Base-by-base conservation (phyloP, 2,113 vertebrate species). In the Callorhinus ursinus region DNA sequence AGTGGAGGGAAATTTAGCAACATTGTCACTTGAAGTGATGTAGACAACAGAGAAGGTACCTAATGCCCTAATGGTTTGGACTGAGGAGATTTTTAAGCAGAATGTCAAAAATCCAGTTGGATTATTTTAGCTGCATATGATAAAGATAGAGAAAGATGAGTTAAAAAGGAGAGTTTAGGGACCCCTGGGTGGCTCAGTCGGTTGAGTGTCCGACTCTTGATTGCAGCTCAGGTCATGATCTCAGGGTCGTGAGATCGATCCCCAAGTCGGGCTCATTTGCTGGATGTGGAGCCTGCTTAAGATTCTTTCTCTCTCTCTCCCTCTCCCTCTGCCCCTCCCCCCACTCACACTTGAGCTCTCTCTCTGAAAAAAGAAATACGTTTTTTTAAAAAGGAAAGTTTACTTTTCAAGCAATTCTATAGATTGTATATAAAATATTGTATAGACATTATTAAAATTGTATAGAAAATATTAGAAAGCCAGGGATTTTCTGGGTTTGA, bases 391-490 rank as follows among this genome's bases (percentile, higher is more conserved):
- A 94, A 80, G 42, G 31, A 87, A 87, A 14, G 33, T 46, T 53
- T 74, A 87, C 77, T 26, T 94, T 94, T 88, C 59, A 67, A 97
- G 83, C 33, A 87, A 33, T 67, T 67, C 15, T 67, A 16, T 67
- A 26, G 90, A 87, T 79, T 76, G 63, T 84, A 80, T 86, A 95
- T 65, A 92, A 88, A 81, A 84, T 87, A 79, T 39, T 71, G 69
- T 84, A 90, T 86, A 96, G 71, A 92, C 84, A 84, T 81, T 87
- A 79, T 39, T 76, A 63, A 74, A 88, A 83, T 86, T 69, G 74
- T 88, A 90, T 82, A 96, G 71, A 92, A 88, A 84, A 84, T 87
- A 74, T n/a, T 71, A 63, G 85, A 92, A 90, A 97, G 28, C n/a
- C 84, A 77, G 71, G 63, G 74, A n/a, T 49, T 95, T 97, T 33